These are phyloP conservation scores for Masnerella sp. DNA, from an alignment of 2,888 invertebrate genomes.

Conservation along the genomic window DNA sequence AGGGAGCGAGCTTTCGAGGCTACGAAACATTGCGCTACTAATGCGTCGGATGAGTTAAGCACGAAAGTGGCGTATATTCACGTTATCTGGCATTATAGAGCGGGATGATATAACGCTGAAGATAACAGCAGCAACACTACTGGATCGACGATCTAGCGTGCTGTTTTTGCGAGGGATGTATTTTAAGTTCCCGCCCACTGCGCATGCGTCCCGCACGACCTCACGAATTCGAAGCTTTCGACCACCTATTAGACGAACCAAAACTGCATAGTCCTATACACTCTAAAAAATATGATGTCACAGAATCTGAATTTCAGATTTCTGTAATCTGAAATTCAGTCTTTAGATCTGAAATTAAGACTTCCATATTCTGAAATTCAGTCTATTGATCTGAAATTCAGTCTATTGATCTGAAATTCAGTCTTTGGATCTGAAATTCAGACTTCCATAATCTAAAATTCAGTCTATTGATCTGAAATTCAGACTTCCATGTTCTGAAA, in stretches of 20 bases:
- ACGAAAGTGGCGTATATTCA: conserved; percentile 41
- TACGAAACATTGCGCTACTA: conserved; percentile 21
- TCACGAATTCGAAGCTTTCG: conserved; percentile 14
- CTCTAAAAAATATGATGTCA: no score
- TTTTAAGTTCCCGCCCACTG: conserved; percentile 37
- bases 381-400: no score
- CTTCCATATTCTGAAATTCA: no score
- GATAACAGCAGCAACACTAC: conserved; percentile 51
- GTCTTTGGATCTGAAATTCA: no score
- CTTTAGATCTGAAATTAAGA: no score
- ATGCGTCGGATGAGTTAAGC: conserved; percentile 26
- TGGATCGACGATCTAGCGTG: conserved; percentile 49
- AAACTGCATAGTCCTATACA: no score
- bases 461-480: no score
- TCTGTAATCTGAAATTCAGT: no score
- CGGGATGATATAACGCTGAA: conserved; percentile 43
- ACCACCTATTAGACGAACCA: background rate
- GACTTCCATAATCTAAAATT: no score
- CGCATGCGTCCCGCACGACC: conserved; percentile 43
- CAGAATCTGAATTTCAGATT: no score
- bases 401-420: no score
- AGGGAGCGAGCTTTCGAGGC: conserved; percentile 12
- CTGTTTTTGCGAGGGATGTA: conserved; percentile 54
- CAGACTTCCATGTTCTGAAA: no score
- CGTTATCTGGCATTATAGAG: conserved; percentile 50